These are phyloP conservation scores for Drosophila tani DNA, from an alignment of 1,140 invertebrate species.

Conservation along the genomic window DNA sequence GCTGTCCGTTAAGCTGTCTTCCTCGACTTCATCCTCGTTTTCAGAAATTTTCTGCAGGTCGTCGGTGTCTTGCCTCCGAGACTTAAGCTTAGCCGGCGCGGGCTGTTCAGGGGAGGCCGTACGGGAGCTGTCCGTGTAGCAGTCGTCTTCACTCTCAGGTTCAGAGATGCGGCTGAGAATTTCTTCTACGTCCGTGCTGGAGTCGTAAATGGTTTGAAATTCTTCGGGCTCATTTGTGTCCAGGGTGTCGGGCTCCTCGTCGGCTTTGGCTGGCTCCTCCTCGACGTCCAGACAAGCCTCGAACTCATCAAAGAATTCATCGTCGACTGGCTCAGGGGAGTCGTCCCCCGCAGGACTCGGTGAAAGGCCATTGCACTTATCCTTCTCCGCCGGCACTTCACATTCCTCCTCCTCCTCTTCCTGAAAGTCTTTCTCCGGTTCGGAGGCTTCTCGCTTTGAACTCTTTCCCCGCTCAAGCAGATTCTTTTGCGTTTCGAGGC, in stretches of 20 bases:
- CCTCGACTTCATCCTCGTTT: background rate
- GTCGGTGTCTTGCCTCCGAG: background rate
- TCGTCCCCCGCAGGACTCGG: background rate
- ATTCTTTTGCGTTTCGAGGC: constrained; percentile 44
- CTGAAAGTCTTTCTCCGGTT: background rate
- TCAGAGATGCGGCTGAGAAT: background rate
- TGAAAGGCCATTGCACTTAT: background rate
- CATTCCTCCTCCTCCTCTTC: background rate
- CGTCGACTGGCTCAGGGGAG: background rate
- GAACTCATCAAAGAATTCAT: constrained; percentile 14
- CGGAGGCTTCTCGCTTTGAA: background rate
- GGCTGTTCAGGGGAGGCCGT: background rate
- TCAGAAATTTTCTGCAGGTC: background rate
- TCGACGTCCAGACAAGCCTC: background rate
- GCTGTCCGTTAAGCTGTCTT: background rate
- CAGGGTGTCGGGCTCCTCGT: constrained; percentile 20
- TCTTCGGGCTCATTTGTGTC: constrained; percentile 32
- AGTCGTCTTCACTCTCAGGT: background rate
- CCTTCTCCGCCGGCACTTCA: constrained; percentile 8
- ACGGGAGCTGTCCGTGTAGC: background rate
- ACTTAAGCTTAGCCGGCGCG: too few species aligned
- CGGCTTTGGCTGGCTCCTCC: background rate
- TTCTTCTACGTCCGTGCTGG: constrained; percentile 19
- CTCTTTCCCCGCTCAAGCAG: constrained; percentile 1
- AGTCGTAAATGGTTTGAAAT: constrained; percentile 31